phyloP scores from a whole-genome alignment of 2,888 invertebrate species.

The Bibio marci region DNA sequence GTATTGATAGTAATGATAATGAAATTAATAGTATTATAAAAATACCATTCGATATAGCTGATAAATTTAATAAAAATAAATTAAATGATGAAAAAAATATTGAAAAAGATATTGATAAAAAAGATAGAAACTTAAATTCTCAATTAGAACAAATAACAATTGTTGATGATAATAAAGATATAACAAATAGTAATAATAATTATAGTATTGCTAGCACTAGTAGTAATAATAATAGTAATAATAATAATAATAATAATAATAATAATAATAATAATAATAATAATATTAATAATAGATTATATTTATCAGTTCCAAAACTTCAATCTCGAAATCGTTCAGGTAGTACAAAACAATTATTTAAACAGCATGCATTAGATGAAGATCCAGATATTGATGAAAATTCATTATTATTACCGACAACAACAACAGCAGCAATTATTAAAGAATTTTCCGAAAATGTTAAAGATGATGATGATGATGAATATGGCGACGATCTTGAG shows the following conservation, averaged over 20 bases:
- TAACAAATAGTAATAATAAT: not conserved
- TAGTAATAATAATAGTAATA: not conserved
- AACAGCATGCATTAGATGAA: conserved; percentile 37
- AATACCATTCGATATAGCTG: too few species aligned
- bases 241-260: not conserved
- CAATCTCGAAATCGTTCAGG: conserved; percentile 28
- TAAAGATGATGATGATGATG: not conserved
- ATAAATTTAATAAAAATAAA: conserved; percentile 18
- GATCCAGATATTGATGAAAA: conserved; percentile 33
- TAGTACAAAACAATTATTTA: conserved; percentile 39
- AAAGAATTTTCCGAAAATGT: not conserved
- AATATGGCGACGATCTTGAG: too few species aligned
- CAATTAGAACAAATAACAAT: conserved; percentile 9
- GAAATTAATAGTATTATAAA: too few species aligned
- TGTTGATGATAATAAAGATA: conserved; percentile 23
- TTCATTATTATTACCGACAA: conserved; percentile 28
- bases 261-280: not conserved
- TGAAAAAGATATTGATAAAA: conserved; percentile 7
- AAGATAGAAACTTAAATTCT: conserved; percentile 9
- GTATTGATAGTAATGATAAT: too few species aligned
- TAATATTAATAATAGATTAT: conserved; percentile 11
- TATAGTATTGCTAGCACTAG: not conserved
- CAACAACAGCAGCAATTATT: conserved; percentile 1
- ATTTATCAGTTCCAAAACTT: conserved; percentile 26
- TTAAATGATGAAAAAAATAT: not conserved